phyloP scores from a whole-genome alignment of 2,888 invertebrate species.

The Leptopilina myrica region DNA sequence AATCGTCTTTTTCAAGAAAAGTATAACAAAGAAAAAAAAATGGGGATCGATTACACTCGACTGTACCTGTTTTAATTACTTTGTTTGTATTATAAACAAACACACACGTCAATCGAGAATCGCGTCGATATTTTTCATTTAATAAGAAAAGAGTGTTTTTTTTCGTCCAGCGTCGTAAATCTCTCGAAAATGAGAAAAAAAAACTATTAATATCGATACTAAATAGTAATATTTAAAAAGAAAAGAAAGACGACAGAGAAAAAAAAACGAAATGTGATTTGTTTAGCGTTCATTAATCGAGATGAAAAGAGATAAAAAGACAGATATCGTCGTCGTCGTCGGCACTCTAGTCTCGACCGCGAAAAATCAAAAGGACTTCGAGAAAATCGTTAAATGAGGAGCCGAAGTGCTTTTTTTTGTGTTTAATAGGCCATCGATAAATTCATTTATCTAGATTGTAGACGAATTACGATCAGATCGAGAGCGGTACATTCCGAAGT shows the following conservation, averaged over 20 bases:
- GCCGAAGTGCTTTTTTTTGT: slow-evolving; percentile 31
- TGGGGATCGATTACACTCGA: slow-evolving; percentile 42
- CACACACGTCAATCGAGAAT: slow-evolving; percentile 38
- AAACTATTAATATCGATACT: neutral
- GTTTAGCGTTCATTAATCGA: slow-evolving; percentile 30
- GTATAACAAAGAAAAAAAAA: slow-evolving; percentile 42
- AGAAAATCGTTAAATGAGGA: slow-evolving; percentile 27
- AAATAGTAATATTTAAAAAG: slow-evolving; percentile 15
- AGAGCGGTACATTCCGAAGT: slow-evolving; percentile 56
- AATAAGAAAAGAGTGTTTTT: neutral
- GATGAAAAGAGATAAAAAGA: slow-evolving; percentile 37
- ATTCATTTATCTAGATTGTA: slow-evolving; percentile 38
- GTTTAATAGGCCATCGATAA: slow-evolving; percentile 22
- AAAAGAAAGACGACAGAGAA: slow-evolving; percentile 14
- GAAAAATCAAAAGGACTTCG: slow-evolving; percentile 39
- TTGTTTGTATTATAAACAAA: slow-evolving; percentile 24
- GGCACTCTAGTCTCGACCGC: slow-evolving; percentile 24
- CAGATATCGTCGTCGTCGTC: slow-evolving; percentile 11
- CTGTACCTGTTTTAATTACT: slow-evolving; percentile 30
- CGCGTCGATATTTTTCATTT: slow-evolving; percentile 36
- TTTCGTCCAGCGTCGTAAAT: neutral
- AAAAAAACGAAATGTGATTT: slow-evolving; percentile 32
- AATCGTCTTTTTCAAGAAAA: slow-evolving; percentile 42
- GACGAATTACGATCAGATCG: slow-evolving; percentile 27
- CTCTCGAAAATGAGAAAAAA: slow-evolving; percentile 39